A percentile compares a stretch with the other conserved stretches of the same genome.
These are phyloP conservation scores for Tonatia bakeri DNA, from an alignment of 2,113 vertebrate species.

Conservation along the genomic window DNA sequence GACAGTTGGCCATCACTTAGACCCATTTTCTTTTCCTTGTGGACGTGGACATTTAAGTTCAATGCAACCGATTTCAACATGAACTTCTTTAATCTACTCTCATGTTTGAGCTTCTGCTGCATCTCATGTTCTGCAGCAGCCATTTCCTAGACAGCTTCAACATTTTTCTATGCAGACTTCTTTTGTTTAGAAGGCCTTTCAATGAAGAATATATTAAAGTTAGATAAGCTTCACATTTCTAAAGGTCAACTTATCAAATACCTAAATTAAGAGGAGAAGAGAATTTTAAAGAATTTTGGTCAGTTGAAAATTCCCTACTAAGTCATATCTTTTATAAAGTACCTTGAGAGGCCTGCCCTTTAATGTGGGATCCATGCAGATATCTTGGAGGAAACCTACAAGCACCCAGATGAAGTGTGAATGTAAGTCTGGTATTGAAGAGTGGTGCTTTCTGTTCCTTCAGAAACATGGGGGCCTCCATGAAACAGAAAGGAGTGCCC, in stretches of 20 bases:
- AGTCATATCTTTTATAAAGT: not conserved
- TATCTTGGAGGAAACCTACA: not conserved
- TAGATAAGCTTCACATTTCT: not conserved
- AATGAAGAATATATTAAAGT: not conserved
- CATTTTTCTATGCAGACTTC: not conserved
- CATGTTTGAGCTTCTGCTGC: not conserved
- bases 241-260: not conserved
- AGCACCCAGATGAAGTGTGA: not conserved
- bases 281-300: slow-evolving; percentile 2
- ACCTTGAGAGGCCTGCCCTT: not conserved
- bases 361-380: not conserved
- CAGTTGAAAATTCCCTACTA: not conserved
- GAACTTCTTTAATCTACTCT: not conserved
- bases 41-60: not conserved
- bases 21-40: not conserved
- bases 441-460: not conserved
- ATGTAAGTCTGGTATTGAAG: not conserved
- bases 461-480: not conserved
- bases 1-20: not conserved
- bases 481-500: not conserved
- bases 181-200: not conserved
- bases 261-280: not conserved
- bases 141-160: not conserved
- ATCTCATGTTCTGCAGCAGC: not conserved
- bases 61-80: not conserved